phyloP scores from a whole-genome alignment of 2,797 vertebrate genomes.

The Falco peregrinus region DNA sequence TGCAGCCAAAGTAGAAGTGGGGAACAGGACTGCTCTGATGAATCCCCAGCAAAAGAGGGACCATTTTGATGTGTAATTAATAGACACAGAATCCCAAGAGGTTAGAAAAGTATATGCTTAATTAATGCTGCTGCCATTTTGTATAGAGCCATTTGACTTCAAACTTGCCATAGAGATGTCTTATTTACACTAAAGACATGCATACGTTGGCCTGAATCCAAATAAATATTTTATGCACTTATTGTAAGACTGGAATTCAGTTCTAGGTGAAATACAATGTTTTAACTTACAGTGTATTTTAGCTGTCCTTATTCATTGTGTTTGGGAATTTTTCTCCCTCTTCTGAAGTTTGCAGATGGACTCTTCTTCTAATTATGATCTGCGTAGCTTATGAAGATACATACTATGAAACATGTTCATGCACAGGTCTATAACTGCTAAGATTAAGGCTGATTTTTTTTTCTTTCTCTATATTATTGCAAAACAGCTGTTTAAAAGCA shows the following conservation, averaged over 20 bases:
- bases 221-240: conserved; percentile 18
- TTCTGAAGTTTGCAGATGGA: neutral
- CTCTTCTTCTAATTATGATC: neutral
- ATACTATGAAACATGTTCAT: neutral
- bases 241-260: neutral
- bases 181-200: conserved; percentile 45
- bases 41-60: neutral
- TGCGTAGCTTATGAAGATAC: neutral
- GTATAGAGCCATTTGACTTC: conserved; percentile 49
- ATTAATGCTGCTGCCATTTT: conserved; percentile 55
- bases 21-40: neutral
- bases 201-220: conserved; percentile 53
- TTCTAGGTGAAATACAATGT: neutral
- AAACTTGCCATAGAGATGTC: conserved; percentile 28
- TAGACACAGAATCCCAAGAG: neutral
- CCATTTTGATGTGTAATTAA: conserved; percentile 30
- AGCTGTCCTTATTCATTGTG: neutral
- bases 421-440: neutral
- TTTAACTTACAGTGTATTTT: neutral
- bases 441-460: neutral
- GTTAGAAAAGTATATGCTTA: conserved; percentile 43
- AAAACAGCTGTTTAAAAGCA: neutral
- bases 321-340: neutral
- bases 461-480: neutral
- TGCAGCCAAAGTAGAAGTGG: neutral